A percentile compares a stretch with the other conserved stretches of the same genome.
Conservation (phyloP, 2,113 vertebrate species). For the Sapayoa aenigma region DNA sequence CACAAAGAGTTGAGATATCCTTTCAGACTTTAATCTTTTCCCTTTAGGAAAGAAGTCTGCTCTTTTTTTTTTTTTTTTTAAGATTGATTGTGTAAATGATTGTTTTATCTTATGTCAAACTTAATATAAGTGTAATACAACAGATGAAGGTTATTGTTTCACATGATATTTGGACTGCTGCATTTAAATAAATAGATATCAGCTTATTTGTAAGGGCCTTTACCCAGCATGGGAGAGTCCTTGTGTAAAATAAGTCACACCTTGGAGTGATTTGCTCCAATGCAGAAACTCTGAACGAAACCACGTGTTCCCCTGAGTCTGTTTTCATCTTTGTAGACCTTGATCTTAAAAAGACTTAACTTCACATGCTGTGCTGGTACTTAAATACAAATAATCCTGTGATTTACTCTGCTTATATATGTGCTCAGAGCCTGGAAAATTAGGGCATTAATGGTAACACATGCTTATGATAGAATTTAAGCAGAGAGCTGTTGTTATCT, state of each 20-base stretch:
- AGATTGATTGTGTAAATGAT: neutral
- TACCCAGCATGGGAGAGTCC: neutral
- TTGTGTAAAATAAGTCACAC: neutral
- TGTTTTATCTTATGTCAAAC: neutral
- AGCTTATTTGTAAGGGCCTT: neutral
- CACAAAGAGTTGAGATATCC: neutral
- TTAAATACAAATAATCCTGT: conserved; percentile 15
- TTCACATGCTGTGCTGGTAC: neutral
- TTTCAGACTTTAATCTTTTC: neutral
- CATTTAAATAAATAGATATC: neutral
- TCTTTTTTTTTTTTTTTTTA: neutral
- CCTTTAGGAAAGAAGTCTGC: neutral
- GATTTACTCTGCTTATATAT: neutral
- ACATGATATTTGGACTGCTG: neutral
- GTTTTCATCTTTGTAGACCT: neutral
- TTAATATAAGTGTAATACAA: neutral
- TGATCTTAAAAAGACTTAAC: conserved; percentile 21
- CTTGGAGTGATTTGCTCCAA: neutral
- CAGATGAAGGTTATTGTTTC: neutral
- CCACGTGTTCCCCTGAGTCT: neutral
- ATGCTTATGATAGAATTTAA: neutral
- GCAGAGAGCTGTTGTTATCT: neutral
- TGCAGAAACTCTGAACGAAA: neutral
- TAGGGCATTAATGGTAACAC: neutral
- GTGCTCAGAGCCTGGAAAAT: neutral